Base-by-base conservation (phyloP, 2,113 vertebrate species). In the Nannobrachium achirus region DNA sequence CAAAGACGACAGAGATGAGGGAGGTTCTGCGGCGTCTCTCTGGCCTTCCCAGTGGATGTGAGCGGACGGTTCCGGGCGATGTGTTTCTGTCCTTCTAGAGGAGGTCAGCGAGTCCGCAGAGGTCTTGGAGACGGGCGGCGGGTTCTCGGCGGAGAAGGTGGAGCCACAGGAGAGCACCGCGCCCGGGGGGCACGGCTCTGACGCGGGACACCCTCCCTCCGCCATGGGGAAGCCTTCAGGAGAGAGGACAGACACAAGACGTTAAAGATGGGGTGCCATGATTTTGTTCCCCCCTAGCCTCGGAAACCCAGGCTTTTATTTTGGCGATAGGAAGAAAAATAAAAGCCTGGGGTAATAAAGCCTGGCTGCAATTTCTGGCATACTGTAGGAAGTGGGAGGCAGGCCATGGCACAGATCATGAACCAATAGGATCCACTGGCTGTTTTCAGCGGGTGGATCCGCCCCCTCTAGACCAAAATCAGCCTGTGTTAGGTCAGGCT, bases 71-170 rank as follows among this genome's bases (percentile, higher is more conserved):
- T 7, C 69, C 10, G 61, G 6, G 18, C 10, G 20, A 3, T 40
- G 56, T 39, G 56, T 44, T n/a, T n/a, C n/a, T n/a, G n/a, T n/a
- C 15, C 44, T 6, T 38, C 9, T 0, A 45, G 70, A 50, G 74
- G 49, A 79, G 64, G 83, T 55, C 1, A 77, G 38, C 61, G 91
- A 76, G 45, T 81, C 89, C 13, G 91, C 87, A 1, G 91, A 93
- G 68, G 88, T 94, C 66, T 88, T 90, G 0, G 93, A 92, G 3
- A 90, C n/a, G 0, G 80, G 63, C 58, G 91, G 89, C 5, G 80
- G 79, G 6, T 46, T 8, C 7, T 76, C 63, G 69, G 48, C 63
- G 63, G 81, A 60, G 7, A 75, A 44, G 3, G 53, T 9, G 15
- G 76, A 25, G 0, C 79, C 69, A 45, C 80, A 16, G 2, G 70